Percentiles rank a stretch among this genome's conserved stretches.
These are phyloP conservation scores for Hydropotes inermis DNA, from an alignment of 2,113 vertebrate species.

Conservation along the genomic window DNA sequence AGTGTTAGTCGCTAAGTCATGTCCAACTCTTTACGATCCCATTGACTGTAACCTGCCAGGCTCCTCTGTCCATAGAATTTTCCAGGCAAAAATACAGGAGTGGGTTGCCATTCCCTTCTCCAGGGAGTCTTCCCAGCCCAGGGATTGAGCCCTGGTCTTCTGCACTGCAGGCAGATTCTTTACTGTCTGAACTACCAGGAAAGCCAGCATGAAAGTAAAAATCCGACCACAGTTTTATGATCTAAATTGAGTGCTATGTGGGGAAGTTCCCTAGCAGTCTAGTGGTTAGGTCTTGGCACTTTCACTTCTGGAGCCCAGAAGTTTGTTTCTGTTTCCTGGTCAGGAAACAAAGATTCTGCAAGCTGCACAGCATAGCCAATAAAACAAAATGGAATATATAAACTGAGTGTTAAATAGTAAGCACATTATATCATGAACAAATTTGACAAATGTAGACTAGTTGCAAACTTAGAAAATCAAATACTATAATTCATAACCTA, in stretches of 20 bases:
- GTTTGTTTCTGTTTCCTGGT: too few species aligned
- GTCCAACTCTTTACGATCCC: neutral
- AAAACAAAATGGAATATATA: neutral
- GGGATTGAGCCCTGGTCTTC: neutral
- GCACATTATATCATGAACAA: neutral
- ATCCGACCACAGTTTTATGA: neutral
- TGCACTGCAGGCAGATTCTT: neutral
- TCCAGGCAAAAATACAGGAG: neutral
- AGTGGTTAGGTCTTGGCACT: neutral
- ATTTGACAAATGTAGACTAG: neutral
- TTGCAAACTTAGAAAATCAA: slow-evolving; percentile 3
- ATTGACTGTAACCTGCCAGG: neutral
- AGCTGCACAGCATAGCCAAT: neutral
- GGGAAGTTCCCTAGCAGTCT: neutral
- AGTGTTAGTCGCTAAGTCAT: neutral
- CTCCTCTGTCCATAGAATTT: neutral
- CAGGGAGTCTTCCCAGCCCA: neutral
- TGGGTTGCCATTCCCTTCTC: neutral
- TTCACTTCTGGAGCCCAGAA: neutral
- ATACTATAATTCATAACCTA: neutral
- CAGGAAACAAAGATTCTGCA: neutral
- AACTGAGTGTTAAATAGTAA: neutral
- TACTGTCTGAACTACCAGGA: neutral
- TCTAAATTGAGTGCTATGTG: neutral
- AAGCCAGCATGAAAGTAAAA: neutral